These are phyloP conservation scores for Porites lobata DNA, from an alignment of 92 coral and sea anemone genomes.

Conservation along the genomic window DNA sequence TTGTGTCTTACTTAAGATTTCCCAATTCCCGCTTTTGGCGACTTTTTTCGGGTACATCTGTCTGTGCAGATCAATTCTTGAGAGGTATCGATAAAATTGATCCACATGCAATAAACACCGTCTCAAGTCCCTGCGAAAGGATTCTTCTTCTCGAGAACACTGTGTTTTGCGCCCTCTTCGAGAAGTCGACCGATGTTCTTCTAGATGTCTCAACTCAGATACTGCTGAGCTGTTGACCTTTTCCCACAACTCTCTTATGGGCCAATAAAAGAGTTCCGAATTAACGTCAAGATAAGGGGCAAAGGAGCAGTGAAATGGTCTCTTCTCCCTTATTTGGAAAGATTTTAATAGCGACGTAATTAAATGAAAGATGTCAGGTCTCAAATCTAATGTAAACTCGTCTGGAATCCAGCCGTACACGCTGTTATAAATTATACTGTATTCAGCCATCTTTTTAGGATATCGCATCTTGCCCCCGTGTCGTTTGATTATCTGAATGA, in stretches of 20 bases:
- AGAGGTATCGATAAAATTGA: neutral
- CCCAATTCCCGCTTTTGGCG: neutral
- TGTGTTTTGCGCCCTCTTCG: neutral
- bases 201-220: neutral
- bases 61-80: neutral
- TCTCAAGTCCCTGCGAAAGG: neutral
- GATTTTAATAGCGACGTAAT: neutral
- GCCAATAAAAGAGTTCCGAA: neutral
- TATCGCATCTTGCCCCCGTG: conserved; percentile 52
- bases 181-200: neutral
- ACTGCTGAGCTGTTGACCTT: neutral
- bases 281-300: neutral
- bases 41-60: neutral
- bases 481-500: conserved; percentile 18
- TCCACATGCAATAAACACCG: neutral
- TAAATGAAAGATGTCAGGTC: neutral
- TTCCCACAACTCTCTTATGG: neutral
- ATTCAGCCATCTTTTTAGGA: conserved; percentile 54
- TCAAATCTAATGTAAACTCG: conserved; percentile 4
- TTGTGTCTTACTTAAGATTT: neutral
- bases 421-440: conserved; percentile 30
- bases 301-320: neutral
- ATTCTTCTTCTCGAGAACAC: neutral
- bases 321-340: neutral
- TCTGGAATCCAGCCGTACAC: conserved; percentile 19